Evolutionary conservation across 2,888 invertebrate species (phyloP), one percentile per base, ranked within the genome.

Genomic region (Micoletzkya japonica): DNA sequence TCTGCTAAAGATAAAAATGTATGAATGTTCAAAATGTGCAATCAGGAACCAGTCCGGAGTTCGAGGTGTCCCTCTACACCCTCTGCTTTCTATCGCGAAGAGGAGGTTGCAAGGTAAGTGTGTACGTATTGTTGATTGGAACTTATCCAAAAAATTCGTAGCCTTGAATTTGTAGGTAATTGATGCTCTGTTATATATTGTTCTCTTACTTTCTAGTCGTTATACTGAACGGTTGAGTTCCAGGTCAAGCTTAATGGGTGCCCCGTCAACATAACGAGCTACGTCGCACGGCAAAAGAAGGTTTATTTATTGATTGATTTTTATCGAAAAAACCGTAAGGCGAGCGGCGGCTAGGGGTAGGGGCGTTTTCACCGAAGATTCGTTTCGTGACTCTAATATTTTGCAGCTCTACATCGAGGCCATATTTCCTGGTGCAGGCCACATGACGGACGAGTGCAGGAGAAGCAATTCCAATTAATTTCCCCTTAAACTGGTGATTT

Each of bases 51-150:
- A 93, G 93, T 67, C 95, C 95, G 0, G 95, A 95, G 87, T 88
- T 94, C 76, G 95, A 95, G 87, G 89, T 95, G 87, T 92, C 94
- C 0, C 86, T 95, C 2, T 95, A 93, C 86, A 92, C 94, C 0
- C 89, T 93, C 4, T 95, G 95, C 85, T 94, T 92, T 86, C 88
- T 92, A 56, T 88, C 91, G 20, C 90, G 93, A 67, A 90, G 91
- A 0, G 91, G 92, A 81, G 88, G 89, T 1, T 83, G 83, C 63
- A 78, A 73, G 83, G 86, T 49, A 76, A 64, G 75, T 37, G 63
- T 61, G 44, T 6, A 64, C 36, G 14, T 39, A 64, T 50, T 50
- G n/a, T n/a, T n/a, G n/a, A n/a, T n/a, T n/a, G n/a, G n/a, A n/a
- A n/a, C n/a, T n/a, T n/a, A n/a, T n/a, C n/a, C n/a, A n/a, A n/a